phyloP scores from a whole-genome alignment of 1,140 invertebrate species.

The Gryon sp. region DNA sequence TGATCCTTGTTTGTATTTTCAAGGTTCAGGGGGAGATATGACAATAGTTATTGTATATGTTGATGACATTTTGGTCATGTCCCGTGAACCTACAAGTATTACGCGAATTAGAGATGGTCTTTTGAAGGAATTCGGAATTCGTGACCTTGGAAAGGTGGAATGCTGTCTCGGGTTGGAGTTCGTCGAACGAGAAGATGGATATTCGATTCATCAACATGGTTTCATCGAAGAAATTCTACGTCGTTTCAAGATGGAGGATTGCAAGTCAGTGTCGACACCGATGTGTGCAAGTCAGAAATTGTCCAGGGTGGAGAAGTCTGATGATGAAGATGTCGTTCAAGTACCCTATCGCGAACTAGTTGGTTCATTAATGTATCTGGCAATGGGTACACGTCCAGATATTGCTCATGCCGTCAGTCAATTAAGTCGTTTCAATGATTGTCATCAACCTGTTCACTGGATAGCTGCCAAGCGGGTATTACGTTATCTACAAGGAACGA shows the following conservation, averaged over 20 bases:
- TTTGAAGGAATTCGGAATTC: background rate
- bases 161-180: slow-evolving; percentile 15
- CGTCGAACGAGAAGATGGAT: background rate
- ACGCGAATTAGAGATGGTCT: background rate
- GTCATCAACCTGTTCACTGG: slow-evolving; percentile 28
- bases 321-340: background rate
- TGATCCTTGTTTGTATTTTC: background rate
- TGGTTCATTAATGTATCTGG: slow-evolving; percentile 74
- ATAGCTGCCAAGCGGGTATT: slow-evolving; percentile 46
- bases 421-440: slow-evolving; percentile 30
- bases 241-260: slow-evolving; percentile 11
- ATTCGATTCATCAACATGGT: background rate
- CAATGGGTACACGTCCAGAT: slow-evolving; percentile 72
- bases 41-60: background rate
- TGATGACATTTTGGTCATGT: background rate
- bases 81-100: background rate
- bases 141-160: background rate
- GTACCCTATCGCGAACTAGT: slow-evolving; percentile 62
- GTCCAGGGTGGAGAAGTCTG: slow-evolving; percentile 77
- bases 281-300: background rate
- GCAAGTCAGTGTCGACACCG: slow-evolving; percentile 48
- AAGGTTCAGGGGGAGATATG: background rate
- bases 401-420: slow-evolving; percentile 72
- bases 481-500: slow-evolving; percentile 54
- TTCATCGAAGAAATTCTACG: background rate